Evolutionary conservation across 2,888 invertebrate species (phyloP), one percentile per base, ranked within the genome.

Genomic region (Sesia bembeciformis): DNA sequence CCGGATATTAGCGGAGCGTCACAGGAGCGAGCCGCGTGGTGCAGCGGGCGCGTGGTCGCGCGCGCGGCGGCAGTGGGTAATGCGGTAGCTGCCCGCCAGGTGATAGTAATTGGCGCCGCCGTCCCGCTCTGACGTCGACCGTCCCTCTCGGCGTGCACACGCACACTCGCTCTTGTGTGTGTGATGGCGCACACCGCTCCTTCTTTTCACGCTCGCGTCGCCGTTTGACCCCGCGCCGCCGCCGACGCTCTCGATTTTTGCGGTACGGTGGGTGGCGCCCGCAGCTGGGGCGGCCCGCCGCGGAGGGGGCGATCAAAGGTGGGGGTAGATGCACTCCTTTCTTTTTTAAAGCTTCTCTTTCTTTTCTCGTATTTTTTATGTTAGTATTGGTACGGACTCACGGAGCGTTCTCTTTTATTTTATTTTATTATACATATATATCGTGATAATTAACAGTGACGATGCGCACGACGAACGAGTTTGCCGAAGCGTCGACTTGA

Each of bases 81-180:
- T 91, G 90, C 91, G 91, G 91, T 91, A 91, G 91, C 91, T 88
- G 91, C 84, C 84, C 87, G 90, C 89, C 89, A 88, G 87, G 89
- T 90, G 90, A 91, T 89, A 91, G 91, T 90, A 90, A 90, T 90
- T 90, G 91, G 90, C 89, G 85, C 84, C 82, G 86, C 90, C 83
- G 90, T 91, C 91, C 85, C 74, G 73, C 77, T 81, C 77, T 81
- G 72, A 74, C 83, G 70, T 80, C 79, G 78, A 69, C 84, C 89
- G 90, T 91, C 91, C 90, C 78, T 75, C 78, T 86, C 86, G 74
- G 75, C 81, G 81, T 83, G 83, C 84, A 83, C 85, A 83, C 85
- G 80, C 84, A 80, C 84, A 70, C 75, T 71, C 70, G 63, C 62
- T 51, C 56, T 61, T 68, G 79, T 82, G 85, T 84, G 82, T 74